phyloP scores from a whole-genome alignment of 2,797 vertebrate genomes.

The Takifugu ocellatus region DNA sequence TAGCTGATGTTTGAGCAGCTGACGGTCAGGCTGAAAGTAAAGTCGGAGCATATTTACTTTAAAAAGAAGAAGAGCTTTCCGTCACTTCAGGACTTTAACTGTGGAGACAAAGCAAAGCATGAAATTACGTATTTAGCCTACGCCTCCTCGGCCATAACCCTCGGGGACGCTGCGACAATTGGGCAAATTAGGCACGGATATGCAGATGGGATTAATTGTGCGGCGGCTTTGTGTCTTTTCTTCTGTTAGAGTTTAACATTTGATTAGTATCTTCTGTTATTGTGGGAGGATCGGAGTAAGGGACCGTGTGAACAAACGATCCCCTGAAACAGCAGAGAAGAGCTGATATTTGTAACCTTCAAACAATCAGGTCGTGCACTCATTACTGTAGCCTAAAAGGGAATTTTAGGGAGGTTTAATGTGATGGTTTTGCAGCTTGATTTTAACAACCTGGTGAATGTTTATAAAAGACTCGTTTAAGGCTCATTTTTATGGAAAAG shows the following conservation, averaged over 20 bases:
- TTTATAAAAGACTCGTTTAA: too few relatives aligned
- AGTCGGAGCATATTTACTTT: conserved; percentile 6
- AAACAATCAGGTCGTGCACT: too few relatives aligned
- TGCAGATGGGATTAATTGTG: conserved; percentile 42
- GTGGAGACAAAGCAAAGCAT: conserved; percentile 1
- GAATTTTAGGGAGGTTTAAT: too few relatives aligned
- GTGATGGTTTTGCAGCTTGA: too few relatives aligned
- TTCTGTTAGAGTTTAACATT: conserved; percentile 38
- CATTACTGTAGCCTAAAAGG: too few relatives aligned
- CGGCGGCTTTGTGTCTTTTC: conserved; percentile 32
- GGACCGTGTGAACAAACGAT: not conserved
- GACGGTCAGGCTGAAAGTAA: conserved; percentile 12
- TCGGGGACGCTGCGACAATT: conserved; percentile 30
- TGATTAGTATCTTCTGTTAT: conserved; percentile 15
- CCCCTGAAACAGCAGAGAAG: not conserved
- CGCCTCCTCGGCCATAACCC: not conserved
- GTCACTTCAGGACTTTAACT: not conserved
- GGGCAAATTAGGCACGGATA: conserved; percentile 36
- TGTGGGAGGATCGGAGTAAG: not conserved
- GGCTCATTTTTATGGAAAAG: too few relatives aligned
- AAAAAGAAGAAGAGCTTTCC: conserved; percentile 1
- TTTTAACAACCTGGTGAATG: too few relatives aligned
- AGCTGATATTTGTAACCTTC: not conserved
- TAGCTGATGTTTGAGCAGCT: conserved; percentile 34
- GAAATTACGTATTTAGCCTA: not conserved